Evolutionary conservation across 1,140 invertebrate genomes (phyloP).

Genomic region (Eriosoma lanigerum): DNA sequence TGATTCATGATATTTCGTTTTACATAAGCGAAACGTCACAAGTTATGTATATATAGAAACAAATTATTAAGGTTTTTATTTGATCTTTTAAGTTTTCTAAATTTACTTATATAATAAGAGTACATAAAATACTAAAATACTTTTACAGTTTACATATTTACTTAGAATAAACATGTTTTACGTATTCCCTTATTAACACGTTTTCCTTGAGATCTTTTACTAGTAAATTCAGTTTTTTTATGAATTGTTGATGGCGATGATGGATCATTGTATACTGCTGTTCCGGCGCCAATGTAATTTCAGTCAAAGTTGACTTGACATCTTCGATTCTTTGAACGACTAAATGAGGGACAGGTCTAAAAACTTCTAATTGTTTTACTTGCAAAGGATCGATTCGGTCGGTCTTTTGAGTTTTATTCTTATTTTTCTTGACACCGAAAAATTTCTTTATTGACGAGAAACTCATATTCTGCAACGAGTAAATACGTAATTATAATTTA

Average conservation of each 20-base stretch:
- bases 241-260: neutral
- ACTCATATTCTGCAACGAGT: neutral
- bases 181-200: neutral
- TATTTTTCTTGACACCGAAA: neutral
- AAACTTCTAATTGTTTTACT: neutral
- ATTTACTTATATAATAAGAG: too few relatives aligned
- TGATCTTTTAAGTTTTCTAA: too few relatives aligned
- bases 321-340: neutral
- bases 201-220: neutral
- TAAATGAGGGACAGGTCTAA: neutral
- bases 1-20: too few relatives aligned
- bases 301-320: neutral
- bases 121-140: too few relatives aligned
- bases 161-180: neutral
- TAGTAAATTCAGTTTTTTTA: neutral
- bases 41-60: too few relatives aligned
- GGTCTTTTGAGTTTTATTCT: neutral
- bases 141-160: too few relatives aligned
- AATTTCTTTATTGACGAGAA: neutral
- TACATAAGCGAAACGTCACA: too few relatives aligned
- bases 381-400: neutral
- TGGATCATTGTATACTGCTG: too few relatives aligned
- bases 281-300: neutral
- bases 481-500: too few relatives aligned
- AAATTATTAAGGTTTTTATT: too few relatives aligned